Conservation (phyloP, 2,888 invertebrate species). For the Ypsolopha scabrella region DNA sequence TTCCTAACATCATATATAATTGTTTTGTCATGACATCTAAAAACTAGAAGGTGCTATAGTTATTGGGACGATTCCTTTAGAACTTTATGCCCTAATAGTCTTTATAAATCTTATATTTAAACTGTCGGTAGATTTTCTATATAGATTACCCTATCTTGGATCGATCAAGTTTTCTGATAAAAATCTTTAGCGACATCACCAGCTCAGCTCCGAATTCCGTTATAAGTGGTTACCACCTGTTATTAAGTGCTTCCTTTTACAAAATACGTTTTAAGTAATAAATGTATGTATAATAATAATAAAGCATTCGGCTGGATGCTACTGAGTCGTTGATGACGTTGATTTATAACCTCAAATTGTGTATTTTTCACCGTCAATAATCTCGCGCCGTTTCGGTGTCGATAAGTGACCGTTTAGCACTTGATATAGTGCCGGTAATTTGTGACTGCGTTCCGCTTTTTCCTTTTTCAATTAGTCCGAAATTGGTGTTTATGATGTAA, state of each 20-base stretch:
- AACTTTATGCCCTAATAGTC: background rate
- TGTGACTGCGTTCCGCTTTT: slow-evolving; percentile 51
- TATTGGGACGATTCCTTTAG: background rate
- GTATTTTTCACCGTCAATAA: slow-evolving; percentile 63
- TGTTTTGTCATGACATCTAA: too few relatives aligned
- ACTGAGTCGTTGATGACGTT: slow-evolving; percentile 40
- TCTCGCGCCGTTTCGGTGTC: slow-evolving; percentile 56
- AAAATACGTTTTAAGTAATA: slow-evolving; percentile 48
- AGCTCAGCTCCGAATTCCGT: background rate
- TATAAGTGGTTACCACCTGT: slow-evolving; percentile 16
- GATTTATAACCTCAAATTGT: slow-evolving; percentile 67
- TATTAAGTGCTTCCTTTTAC: slow-evolving; percentile 41
- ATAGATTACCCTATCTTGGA: too few relatives aligned
- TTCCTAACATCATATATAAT: too few relatives aligned
- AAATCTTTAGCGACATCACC: too few relatives aligned
- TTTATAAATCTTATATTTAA: too few relatives aligned
- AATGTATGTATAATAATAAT: slow-evolving; percentile 59
- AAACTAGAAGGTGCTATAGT: too few relatives aligned
- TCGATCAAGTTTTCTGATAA: too few relatives aligned
- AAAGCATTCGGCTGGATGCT: slow-evolving; percentile 41
- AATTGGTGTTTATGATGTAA: slow-evolving; percentile 56
- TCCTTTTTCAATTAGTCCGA: slow-evolving; percentile 62
- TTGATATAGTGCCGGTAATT: slow-evolving; percentile 69
- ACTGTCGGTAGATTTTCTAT: background rate
- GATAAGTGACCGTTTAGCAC: slow-evolving; percentile 68